Evolutionary conservation across 2,113 vertebrate species (phyloP), one percentile per base, ranked within the genome.

Genomic region (Casuarius casuarius): DNA sequence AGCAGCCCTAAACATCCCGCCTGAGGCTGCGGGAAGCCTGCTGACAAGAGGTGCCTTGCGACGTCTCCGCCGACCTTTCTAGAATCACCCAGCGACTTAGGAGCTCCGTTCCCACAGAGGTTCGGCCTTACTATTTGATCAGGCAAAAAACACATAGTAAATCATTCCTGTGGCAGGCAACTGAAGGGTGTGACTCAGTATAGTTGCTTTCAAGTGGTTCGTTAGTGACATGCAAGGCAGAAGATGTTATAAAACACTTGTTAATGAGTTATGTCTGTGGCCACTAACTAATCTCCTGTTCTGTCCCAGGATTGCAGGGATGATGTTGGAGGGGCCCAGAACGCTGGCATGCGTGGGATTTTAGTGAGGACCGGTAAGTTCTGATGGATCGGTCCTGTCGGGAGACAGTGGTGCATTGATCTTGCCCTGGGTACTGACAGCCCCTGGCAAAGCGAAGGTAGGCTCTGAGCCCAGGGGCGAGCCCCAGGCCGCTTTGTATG

Each of bases 241-340:
- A 12, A 33, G 33, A 7, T 2, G 6, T 44, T 5, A 3, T 10
- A 10, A 40, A 38, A 58, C 31, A 3, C 28, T 26, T 8, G 3
- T 46, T n/a, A 33, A 22, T 7, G 62, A 35, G 5, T 12, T 1
- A 4, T 6, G 22, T 6, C 75, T 22, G 28, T 94, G 46, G n/a
- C 33, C 9, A 4, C 71, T 77, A 62, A 92, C 61, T 79, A 19
- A 20, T 75, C 23, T 81, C 46, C 62, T 49, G 1, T 63, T 92
- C 28, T 87, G 79, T 54, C 71, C 38, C 95, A 99, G 99, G 99
- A 99, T 77, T 99, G 98, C 96, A 98, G 99, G 97, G 99, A 99
- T 82, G 99, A 99, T 56, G 98, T 99, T 31, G 99, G 98, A 2
- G 99, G 99, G 2, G 99, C 99, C 77, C 99, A 99, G 97, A 97